Evolutionary conservation across 2,797 vertebrate species (phyloP).

Genomic region (Spinus pinus): DNA sequence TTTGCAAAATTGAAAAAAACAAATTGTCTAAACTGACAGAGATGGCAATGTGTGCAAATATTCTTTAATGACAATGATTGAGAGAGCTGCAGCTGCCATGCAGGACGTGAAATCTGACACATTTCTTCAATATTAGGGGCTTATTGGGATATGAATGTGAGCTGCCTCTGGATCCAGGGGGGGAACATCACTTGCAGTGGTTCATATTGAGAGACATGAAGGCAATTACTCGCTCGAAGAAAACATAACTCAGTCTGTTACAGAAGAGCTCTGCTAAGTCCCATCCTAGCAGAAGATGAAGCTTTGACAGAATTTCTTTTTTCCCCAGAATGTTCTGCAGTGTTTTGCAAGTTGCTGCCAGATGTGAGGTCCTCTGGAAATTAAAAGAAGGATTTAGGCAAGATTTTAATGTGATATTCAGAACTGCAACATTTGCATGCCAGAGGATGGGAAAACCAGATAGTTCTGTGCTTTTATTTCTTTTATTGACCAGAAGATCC

Average conservation of each 20-base stretch:
- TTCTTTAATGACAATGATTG: background rate
- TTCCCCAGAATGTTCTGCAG: background rate
- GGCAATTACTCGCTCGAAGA: background rate
- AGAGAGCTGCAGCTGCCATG: conserved; percentile 5
- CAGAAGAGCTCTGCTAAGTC: background rate
- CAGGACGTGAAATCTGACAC: background rate
- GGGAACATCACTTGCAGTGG: background rate
- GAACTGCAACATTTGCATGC: background rate
- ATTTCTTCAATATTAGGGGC: background rate
- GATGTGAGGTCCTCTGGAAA: background rate
- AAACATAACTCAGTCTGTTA: conserved; percentile 10
- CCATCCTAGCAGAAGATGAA: background rate
- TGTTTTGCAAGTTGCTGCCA: background rate
- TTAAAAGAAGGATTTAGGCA: background rate
- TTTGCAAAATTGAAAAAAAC: background rate
- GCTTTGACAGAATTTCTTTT: background rate
- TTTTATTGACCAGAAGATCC: background rate
- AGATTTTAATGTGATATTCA: background rate
- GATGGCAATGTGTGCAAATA: background rate
- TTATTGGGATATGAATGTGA: background rate
- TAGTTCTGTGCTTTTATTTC: background rate
- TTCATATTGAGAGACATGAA: background rate
- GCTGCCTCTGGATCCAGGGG: background rate
- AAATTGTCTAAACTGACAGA: background rate
- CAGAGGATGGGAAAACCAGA: fast-evolving